Evolutionary conservation across 35 echinoderm and acorn worm species (phyloP), one percentile per base, ranked within the genome.

Genomic region (Strongylocentrotus purpuratus): DNA sequence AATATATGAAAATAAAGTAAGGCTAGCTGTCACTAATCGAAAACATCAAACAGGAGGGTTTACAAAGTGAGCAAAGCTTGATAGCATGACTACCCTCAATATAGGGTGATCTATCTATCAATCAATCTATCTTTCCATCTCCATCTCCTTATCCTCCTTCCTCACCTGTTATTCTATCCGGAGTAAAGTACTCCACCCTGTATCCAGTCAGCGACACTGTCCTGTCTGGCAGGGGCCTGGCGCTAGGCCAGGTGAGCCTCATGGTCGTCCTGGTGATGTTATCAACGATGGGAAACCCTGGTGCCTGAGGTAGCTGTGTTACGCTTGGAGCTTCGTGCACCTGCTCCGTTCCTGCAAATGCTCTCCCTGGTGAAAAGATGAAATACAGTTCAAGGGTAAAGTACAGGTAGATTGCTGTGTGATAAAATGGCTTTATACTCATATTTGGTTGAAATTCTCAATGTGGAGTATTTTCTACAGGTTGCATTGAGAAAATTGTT

Each of bases 221-320:
- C 85, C 94, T 48, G 11, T 89, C 94, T 95, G 85, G 25, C 31
- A 88, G 46, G 48, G 91, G 91, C 17, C 91, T 33, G 31, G 91
- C 91, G 48, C 91, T 93, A 46, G 91, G 85, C 97, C 97, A 98
- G 28, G 45, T 32, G 47, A 98, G 86, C 17, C 92, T 95, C 22
- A 98, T 89, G 46, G 96, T 86, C 33, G 89, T 95, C 33, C 85
- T 90, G 5, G 97, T 97, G 25, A 95, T 95, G 90, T 98, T 98
- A 22, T 94, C 41, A 18, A 58, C 55, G 17, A 94, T 86, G 13
- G 96, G 96, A 35, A 96, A 95, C 22, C 96, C 95, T 46, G 97
- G 97, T 46, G 97, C 48, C 0, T 48, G 91, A 85, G 97, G 97
- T 11, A 97, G 94, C 41, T 97, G 94, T 33, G 32, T 65, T 22